Percentiles rank a stretch among this genome's conserved stretches.
These are phyloP conservation scores for Drosophila parabipectinata DNA, from an alignment of 1,140 invertebrate species.

Conservation along the genomic window DNA sequence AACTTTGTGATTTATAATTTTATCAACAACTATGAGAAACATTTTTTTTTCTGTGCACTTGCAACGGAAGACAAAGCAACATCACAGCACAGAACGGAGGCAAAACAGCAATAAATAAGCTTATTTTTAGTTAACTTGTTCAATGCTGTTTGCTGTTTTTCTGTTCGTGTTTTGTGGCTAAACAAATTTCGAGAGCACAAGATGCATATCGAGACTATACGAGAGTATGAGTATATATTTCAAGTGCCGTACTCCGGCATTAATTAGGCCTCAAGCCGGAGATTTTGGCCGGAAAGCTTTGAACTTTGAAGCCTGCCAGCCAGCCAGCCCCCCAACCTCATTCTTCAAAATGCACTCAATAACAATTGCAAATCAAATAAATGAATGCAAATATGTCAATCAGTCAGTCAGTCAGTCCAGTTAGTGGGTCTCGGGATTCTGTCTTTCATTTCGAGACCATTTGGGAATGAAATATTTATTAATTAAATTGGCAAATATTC, in stretches of 20 bases:
- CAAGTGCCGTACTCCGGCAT: constrained; percentile 22
- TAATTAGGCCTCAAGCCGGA: constrained; percentile 8
- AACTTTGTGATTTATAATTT: not conserved
- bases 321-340: not conserved
- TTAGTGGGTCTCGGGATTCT: not conserved
- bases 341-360: constrained; percentile 4
- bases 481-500: constrained; percentile 21
- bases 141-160: constrained; percentile 23
- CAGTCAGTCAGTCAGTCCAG: constrained; percentile 10
- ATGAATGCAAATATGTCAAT: constrained; percentile 52
- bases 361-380: constrained; percentile 47
- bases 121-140: constrained; percentile 65
- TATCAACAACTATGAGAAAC: not conserved
- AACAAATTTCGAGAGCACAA: constrained; percentile 27
- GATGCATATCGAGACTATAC: constrained; percentile 33
- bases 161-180: constrained; percentile 19
- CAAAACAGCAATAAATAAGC: constrained; percentile 61
- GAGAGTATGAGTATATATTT: constrained; percentile 20
- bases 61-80: constrained; percentile 65
- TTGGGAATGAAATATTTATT: constrained; percentile 38
- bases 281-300: constrained; percentile 17
- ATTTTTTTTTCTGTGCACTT: constrained; percentile 27
- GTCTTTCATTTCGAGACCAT: not conserved
- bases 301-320: not conserved
- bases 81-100: not conserved